A percentile compares a stretch with the other conserved stretches of the same genome.
These are phyloP conservation scores for Pomacea canaliculata DNA, from an alignment of 2,888 invertebrate genomes.

Conservation along the genomic window DNA sequence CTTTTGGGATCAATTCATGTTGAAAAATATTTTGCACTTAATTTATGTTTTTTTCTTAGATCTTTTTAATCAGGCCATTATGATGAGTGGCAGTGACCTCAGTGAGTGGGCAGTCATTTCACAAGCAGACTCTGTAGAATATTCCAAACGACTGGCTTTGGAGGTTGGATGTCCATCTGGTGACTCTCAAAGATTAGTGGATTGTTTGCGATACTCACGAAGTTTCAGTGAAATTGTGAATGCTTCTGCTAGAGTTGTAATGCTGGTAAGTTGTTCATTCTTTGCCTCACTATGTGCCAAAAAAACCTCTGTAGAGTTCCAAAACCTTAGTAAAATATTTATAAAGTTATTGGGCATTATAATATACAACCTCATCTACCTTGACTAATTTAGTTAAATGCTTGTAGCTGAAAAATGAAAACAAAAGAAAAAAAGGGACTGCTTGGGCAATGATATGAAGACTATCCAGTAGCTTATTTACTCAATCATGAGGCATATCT, in stretches of 20 bases:
- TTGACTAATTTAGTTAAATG: no score
- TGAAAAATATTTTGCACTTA: no score
- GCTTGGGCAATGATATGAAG: no score
- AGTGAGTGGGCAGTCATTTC: slow-evolving; percentile 67
- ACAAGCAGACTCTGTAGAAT: slow-evolving; percentile 57
- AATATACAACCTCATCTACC: no score
- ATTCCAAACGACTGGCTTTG: slow-evolving; percentile 64
- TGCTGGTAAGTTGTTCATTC: slow-evolving; percentile 47
- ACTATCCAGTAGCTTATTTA: no score
- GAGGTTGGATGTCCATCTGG: slow-evolving; percentile 58
- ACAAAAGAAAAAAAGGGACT: no score
- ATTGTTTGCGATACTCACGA: slow-evolving; percentile 66
- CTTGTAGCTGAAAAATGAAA: no score
- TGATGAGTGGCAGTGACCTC: slow-evolving; percentile 71
- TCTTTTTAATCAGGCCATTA: slow-evolving; percentile 70
- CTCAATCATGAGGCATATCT: no score
- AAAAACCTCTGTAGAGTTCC: no score
- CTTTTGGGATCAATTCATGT: no score
- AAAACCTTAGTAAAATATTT: no score
- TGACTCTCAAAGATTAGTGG: slow-evolving; percentile 59
- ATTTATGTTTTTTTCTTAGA: slow-evolving; percentile 36
- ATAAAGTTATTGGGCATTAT: no score
- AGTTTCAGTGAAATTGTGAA: slow-evolving; percentile 65
- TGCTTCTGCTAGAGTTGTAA: slow-evolving; percentile 60
- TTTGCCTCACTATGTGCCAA: background rate